These are phyloP conservation scores for Myodes glareolus DNA, from an alignment of 2,113 vertebrate genomes.

Conservation along the genomic window DNA sequence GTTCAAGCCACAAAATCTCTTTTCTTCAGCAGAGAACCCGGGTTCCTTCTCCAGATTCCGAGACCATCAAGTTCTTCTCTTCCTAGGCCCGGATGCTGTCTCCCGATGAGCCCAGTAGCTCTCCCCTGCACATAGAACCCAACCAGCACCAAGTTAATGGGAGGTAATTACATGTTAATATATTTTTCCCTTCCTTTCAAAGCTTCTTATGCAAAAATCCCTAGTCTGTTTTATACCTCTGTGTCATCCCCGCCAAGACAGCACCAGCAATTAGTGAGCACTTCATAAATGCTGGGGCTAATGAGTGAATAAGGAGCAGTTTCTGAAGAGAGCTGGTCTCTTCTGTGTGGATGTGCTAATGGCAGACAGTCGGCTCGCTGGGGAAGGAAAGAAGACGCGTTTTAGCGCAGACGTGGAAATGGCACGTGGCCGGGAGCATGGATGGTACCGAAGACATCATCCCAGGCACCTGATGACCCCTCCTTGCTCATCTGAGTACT, in stretches of 20 bases:
- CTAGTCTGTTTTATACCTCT: background rate
- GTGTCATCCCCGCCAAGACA: background rate
- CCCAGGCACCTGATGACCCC: background rate
- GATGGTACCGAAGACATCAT: background rate
- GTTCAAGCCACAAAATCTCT: background rate
- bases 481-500: background rate
- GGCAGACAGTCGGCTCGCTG: background rate
- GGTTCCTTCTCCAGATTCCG: background rate
- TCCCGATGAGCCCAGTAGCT: background rate
- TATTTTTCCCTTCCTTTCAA: constrained; percentile 20
- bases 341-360: background rate
- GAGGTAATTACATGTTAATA: constrained; percentile 1
- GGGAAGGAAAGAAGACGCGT: background rate
- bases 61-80: background rate
- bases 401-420: background rate
- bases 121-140: constrained; percentile 21
- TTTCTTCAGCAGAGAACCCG: background rate
- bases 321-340: constrained; percentile 2
- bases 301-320: background rate
- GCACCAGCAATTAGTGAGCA: background rate
- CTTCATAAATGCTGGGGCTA: constrained; percentile 9
- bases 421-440: background rate
- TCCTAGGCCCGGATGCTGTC: background rate
- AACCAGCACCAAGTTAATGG: background rate
- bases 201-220: constrained; percentile 23